phyloP scores from a whole-genome alignment of 2,797 vertebrate genomes.

The Oreonectes daqikongensis region DNA sequence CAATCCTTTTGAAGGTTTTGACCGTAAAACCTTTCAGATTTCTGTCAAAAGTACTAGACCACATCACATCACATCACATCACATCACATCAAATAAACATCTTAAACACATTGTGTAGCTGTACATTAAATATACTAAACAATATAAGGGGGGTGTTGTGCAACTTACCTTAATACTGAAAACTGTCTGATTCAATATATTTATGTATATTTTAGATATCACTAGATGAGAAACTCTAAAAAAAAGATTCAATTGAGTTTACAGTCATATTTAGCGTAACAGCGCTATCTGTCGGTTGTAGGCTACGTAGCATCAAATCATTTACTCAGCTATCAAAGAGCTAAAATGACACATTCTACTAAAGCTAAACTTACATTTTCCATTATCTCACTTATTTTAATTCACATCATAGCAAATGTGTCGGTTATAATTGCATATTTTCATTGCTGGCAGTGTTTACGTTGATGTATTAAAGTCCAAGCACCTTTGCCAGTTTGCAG shows the following conservation, averaged over 20 bases:
- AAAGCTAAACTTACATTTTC: background rate
- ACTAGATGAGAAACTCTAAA: background rate
- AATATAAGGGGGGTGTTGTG: background rate
- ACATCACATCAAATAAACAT: no score
- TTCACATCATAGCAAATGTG: background rate
- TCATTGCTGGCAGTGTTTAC: background rate
- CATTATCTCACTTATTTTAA: background rate
- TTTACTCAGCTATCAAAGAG: background rate
- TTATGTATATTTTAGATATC: background rate
- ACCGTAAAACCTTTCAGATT: no score
- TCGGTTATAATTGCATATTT: background rate
- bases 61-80: no score
- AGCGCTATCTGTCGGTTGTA: conserved; percentile 30
- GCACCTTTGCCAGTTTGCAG: background rate
- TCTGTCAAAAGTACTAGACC: no score
- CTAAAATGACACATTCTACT: background rate
- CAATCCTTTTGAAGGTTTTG: no score
- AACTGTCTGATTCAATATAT: background rate
- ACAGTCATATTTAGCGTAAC: background rate
- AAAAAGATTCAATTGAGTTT: background rate
- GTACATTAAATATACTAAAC: no score
- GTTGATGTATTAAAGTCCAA: background rate
- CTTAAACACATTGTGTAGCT: no score
- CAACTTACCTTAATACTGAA: background rate
- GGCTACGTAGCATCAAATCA: background rate